These are phyloP conservation scores for Dufourea novaeangliae DNA, from an alignment of 1,140 invertebrate species.

Conservation along the genomic window DNA sequence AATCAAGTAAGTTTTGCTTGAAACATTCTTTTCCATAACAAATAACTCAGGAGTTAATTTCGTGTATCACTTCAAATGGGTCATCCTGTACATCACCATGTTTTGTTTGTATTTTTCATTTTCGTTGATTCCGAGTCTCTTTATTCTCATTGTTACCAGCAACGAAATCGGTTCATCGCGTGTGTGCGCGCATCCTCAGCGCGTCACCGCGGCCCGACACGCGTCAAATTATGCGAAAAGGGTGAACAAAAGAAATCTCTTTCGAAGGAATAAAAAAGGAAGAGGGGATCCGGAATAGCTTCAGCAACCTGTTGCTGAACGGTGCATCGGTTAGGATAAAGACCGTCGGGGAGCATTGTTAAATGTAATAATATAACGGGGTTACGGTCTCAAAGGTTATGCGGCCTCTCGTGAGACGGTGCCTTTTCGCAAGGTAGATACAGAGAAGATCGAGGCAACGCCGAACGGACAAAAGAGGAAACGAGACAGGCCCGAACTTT, in stretches of 20 bases:
- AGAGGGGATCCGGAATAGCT: slow-evolving; percentile 45
- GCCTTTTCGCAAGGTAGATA: slow-evolving; percentile 35
- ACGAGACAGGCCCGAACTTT: background rate
- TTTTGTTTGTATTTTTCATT: too few relatives aligned
- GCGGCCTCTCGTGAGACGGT: slow-evolving; percentile 33
- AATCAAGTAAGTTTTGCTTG: too few relatives aligned
- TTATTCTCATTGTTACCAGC: background rate
- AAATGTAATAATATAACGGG: slow-evolving; percentile 74
- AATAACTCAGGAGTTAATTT: too few relatives aligned
- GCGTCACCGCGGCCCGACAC: slow-evolving; percentile 6
- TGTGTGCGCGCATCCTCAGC: background rate
- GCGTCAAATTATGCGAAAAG: slow-evolving; percentile 28
- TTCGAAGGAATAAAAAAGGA: background rate
- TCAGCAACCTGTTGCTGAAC: slow-evolving; percentile 38
- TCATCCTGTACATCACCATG: too few relatives aligned
- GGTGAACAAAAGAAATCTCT: background rate
- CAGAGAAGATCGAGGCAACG: slow-evolving; percentile 12
- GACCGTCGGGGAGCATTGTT: slow-evolving; percentile 62
- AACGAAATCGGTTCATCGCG: background rate
- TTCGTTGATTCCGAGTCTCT: too few relatives aligned
- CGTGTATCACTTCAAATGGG: too few relatives aligned
- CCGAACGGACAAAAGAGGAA: background rate
- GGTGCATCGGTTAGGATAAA: slow-evolving; percentile 47
- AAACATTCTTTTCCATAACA: too few relatives aligned
- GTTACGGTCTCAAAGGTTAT: slow-evolving; percentile 68